phyloP scores from a whole-genome alignment of 2,113 vertebrate genomes.

The Marmota monax region DNA sequence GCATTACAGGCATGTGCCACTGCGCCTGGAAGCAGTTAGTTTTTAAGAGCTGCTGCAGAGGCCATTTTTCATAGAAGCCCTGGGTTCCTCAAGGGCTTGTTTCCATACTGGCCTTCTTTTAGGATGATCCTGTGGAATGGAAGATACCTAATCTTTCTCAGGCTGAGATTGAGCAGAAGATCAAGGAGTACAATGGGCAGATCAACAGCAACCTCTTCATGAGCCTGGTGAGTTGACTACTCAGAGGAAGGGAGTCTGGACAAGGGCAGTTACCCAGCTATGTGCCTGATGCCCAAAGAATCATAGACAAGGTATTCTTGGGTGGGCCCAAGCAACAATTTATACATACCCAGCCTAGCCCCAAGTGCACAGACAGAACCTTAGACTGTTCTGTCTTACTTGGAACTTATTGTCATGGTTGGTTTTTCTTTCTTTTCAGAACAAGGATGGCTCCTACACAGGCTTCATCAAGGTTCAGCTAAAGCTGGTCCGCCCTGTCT shows the following conservation, averaged over 20 bases:
- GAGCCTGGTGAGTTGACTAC: slow-evolving; percentile 90
- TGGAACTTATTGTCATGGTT: background rate
- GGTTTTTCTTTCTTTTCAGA: slow-evolving; percentile 85
- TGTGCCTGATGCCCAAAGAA: background rate
- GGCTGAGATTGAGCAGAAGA: slow-evolving; percentile 93
- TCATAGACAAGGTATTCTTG: background rate
- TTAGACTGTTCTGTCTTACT: background rate
- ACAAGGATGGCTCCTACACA: slow-evolving; percentile 95
- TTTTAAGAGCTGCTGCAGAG: background rate
- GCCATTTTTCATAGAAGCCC: background rate
- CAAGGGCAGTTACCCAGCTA: background rate
- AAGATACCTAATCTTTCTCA: slow-evolving; percentile 90
- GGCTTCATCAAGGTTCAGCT: slow-evolving; percentile 99
- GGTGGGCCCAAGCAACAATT: background rate
- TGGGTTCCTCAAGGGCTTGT: background rate
- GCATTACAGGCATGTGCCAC: too few relatives aligned
- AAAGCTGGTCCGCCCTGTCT: slow-evolving; percentile 94
- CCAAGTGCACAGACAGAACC: background rate
- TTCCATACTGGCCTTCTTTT: slow-evolving; percentile 49
- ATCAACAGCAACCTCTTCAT: slow-evolving; percentile 98
- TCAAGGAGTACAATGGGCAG: slow-evolving; percentile 96
- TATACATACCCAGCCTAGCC: background rate
- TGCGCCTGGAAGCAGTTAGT: too few relatives aligned
- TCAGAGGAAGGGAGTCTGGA: too few relatives aligned
- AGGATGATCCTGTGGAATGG: slow-evolving; percentile 94